Base-by-base conservation (phyloP, 1,140 invertebrate species). In the Cyphomyrmex costatus region DNA sequence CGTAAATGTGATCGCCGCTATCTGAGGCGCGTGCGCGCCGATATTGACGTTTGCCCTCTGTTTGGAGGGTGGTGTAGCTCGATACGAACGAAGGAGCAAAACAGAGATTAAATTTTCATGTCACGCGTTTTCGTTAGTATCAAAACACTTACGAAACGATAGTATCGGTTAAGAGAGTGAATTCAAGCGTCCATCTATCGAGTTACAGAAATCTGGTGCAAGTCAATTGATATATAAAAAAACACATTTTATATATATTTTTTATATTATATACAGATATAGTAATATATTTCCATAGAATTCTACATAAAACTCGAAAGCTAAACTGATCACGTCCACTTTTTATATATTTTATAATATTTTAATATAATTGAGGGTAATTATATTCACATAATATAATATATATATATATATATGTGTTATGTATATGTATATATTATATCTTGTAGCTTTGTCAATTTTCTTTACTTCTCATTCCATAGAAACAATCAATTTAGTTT, bases 11-110 rank as follows among this genome's bases (percentile, higher is more conserved):
- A 24, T n/a, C 5, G 84, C 16, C 49, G 68, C 49, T 10, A 6
- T 27, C 70, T 14, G 36, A 76, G 58, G 94, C 93, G 94, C 94
- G 90, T 91, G 94, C 93, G 92, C 92, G 90, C 83, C 89, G 85
- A 89, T 94, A 94, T 94, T 94, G 94, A 94, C 93, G 93, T 88
- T 85, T 42, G 82, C 83, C 73, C 56, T 36, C 68, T 77, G 70
- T 70, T 89, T 83, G 77, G 73, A 78, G 89, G 85, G 85, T 92
- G 88, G 87, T 90, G 78, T 86, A 68, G 90, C 89, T 92, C 92
- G 87, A 90, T 92, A 92, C 90, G 88, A 91, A 91, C 68, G 83
- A 76, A 73, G 79, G 86, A 89, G 80, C 90, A 90, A 91, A 91
- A 91, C 89, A 89, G 87, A 89, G 85, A 91, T 91, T 88, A 91